Evolutionary conservation across 2,888 invertebrate genomes (phyloP).

Genomic region (Cheilosia urbana): DNA sequence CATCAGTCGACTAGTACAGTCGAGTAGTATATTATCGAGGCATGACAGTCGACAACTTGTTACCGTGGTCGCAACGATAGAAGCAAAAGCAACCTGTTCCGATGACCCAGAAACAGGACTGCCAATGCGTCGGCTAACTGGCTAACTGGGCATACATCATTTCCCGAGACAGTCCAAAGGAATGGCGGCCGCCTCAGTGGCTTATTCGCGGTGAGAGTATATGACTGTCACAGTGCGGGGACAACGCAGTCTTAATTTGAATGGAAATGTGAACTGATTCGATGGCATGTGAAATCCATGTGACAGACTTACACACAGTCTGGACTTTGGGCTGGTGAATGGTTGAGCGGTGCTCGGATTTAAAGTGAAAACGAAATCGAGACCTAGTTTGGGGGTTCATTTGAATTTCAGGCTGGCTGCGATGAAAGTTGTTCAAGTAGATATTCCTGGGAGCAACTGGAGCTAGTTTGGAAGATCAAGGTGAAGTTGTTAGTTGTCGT

Average conservation of each 20-base stretch:
- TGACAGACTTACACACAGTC: slow-evolving; percentile 30
- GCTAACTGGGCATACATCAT: slow-evolving; percentile 60
- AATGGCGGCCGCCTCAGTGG: slow-evolving; percentile 40
- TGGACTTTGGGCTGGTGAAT: slow-evolving; percentile 13
- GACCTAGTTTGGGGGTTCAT: slow-evolving; percentile 37
- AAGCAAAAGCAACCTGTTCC: slow-evolving; percentile 73
- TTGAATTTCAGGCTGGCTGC: slow-evolving; percentile 31
- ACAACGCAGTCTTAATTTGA: slow-evolving; percentile 50
- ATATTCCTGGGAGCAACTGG: background rate
- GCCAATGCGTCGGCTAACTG: slow-evolving; percentile 47
- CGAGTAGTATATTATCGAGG: background rate
- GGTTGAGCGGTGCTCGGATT: slow-evolving; percentile 1
- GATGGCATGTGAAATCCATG: slow-evolving; percentile 32
- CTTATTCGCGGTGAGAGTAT: slow-evolving; percentile 61
- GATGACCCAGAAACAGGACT: slow-evolving; percentile 71
- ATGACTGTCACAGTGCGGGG: slow-evolving; percentile 23
- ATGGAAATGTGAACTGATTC: slow-evolving; percentile 53
- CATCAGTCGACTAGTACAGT: slow-evolving; percentile 3
- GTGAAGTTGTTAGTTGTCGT: slow-evolving; percentile 9
- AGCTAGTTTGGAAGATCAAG: slow-evolving; percentile 21
- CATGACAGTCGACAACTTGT: slow-evolving; percentile 36
- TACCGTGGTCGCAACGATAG: slow-evolving; percentile 46
- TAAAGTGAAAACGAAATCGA: slow-evolving; percentile 65
- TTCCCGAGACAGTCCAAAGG: slow-evolving; percentile 67
- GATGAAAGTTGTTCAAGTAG: slow-evolving; percentile 58